phyloP scores from a whole-genome alignment of 1,140 invertebrate species.

The Drosophila pectinifera region DNA sequence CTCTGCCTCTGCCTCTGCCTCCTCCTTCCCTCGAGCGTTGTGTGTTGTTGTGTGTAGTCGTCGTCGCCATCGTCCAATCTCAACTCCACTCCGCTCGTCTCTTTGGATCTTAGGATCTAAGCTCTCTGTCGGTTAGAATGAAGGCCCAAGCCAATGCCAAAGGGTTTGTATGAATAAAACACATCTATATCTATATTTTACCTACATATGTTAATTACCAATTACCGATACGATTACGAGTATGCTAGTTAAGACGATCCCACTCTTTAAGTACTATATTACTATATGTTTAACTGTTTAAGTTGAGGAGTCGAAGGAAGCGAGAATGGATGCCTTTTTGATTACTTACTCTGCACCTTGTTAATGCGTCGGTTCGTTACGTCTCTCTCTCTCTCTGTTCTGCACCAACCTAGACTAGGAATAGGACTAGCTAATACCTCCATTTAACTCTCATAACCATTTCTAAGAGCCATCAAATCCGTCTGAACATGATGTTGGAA shows the following conservation, averaged over 20 bases:
- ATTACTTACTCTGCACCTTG: conserved; percentile 36
- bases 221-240: conserved; percentile 31
- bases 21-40: conserved; percentile 50
- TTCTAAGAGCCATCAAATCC: conserved; percentile 14
- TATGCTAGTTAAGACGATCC: conserved; percentile 37
- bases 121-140: conserved; percentile 74
- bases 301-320: conserved; percentile 16
- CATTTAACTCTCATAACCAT: conserved; percentile 25
- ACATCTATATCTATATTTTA: conserved; percentile 61
- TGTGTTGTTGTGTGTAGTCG: conserved; percentile 64
- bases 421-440: conserved; percentile 23
- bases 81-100: conserved; percentile 73
- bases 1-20: conserved; percentile 11
- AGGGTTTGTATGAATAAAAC: conserved; percentile 80
- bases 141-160: conserved; percentile 66
- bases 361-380: conserved; percentile 31
- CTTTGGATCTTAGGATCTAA: conserved; percentile 46
- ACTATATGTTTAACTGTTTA: conserved; percentile 10
- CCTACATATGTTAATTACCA: conserved; percentile 37
- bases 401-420: conserved; percentile 41
- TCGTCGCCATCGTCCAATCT: conserved; percentile 61
- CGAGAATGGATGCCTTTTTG: conserved; percentile 17
- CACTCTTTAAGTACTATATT: conserved; percentile 14
- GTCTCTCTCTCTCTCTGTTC: conserved; percentile 9
- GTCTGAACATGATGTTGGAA: conserved; percentile 37